Evolutionary conservation across 2,113 vertebrate genomes (phyloP), one percentile per base, ranked within the genome.

Genomic region (Bos taurus): DNA sequence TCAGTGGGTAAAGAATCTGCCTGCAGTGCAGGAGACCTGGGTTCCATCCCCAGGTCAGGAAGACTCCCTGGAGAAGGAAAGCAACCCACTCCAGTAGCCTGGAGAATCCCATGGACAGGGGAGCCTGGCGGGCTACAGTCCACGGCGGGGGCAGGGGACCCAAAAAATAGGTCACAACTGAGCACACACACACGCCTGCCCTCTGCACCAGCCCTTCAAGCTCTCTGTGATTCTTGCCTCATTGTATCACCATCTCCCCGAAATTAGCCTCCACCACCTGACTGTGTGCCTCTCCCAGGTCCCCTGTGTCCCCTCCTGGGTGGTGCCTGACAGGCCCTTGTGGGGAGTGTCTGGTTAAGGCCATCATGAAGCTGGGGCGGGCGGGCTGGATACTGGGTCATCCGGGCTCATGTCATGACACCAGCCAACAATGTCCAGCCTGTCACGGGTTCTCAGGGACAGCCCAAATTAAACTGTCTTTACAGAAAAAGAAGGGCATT

Each of bases 291-390:
- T 1, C 15, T 43, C 16, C 26, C 3, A 9, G 23, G 77, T 54
- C n/a, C 30, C 5, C 3, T 30, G 23, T 4, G 8, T 14, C 26
- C 4, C 1, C 15, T 40, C 16, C 26, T 0, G 30, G 3, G 0
- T 10, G 28, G 54, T 21, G 5, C 28, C 85, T 36, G 25, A 26
- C 1, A 5, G 56, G 46, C 43, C 71, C 52, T 13, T 1, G 83
- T 2, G 5, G 59, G 16, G 36, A 25, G 74, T 3, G 52, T 26
- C 88, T 59, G 15, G 23, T 14, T 26, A 46, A n/a, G 46, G 16
- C 28, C 28, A 26, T 25, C 33, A 25, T 26, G 25, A 43, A 67
- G 19, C 74, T n/a, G 13, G 85, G 67, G 59, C 2, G 0, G 26
- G 2, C 19, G 13, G 3, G 21, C 92, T 52, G 36, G 71, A 10